Percentiles rank a stretch among this genome's conserved stretches.
phyloP scores from a whole-genome alignment of 2,113 vertebrate species.

The Ctenodactylus gundi region DNA sequence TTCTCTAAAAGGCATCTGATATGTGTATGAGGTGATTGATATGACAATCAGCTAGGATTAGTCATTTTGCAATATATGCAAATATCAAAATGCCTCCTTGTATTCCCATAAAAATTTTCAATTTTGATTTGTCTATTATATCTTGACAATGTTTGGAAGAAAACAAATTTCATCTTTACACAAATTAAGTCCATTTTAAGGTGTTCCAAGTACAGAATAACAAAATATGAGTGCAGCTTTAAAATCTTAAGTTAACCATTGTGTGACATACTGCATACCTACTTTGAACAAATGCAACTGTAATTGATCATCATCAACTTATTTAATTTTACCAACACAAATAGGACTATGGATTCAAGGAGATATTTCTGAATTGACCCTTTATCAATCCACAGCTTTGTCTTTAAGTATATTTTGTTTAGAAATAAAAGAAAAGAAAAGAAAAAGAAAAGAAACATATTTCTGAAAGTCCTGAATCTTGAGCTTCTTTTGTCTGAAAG shows the following conservation, averaged over 20 bases:
- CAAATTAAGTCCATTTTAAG: background rate
- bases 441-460: background rate
- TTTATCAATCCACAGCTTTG: background rate
- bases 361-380: background rate
- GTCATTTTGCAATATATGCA: background rate
- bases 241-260: background rate
- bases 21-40: background rate
- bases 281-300: background rate
- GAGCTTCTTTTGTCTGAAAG: background rate
- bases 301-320: background rate
- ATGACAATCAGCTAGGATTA: background rate
- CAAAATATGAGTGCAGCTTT: background rate
- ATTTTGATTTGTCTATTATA: background rate
- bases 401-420: constrained; percentile 8
- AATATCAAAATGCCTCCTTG: background rate
- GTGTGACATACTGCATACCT: background rate
- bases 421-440: background rate
- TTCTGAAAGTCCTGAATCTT: background rate
- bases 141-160: background rate
- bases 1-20: background rate
- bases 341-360: background rate
- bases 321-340: background rate
- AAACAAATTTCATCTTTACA: background rate
- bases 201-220: background rate
- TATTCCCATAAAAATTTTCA: background rate